phyloP scores from a whole-genome alignment of 2,888 invertebrate genomes.

The Synergus umbraculus region DNA sequence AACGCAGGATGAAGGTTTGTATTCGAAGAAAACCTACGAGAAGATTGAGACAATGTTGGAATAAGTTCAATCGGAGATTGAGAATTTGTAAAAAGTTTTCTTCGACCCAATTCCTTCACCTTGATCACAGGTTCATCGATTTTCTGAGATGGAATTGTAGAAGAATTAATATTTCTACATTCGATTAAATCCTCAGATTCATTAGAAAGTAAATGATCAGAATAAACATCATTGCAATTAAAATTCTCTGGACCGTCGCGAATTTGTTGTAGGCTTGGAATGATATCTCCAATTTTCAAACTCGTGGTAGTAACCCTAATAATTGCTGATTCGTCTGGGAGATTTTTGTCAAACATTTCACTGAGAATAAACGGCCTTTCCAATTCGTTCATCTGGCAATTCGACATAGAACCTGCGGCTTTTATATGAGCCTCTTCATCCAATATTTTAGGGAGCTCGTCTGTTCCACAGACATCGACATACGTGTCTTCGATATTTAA shows the following conservation, averaged over 20 bases:
- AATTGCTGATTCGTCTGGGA: not conserved
- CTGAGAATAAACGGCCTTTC: not conserved
- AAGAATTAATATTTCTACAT: not conserved
- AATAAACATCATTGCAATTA: not conserved
- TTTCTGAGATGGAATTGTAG: not conserved
- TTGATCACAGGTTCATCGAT: not conserved
- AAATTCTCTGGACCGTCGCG: conserved; percentile 12
- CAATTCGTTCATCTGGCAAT: not conserved
- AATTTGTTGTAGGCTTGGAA: conserved; percentile 8
- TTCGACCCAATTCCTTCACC: conserved; percentile 48
- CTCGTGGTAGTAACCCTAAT: not conserved
- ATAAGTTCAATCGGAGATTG: conserved; percentile 65
- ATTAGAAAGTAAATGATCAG: not conserved
- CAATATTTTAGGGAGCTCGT: conserved; percentile 1
- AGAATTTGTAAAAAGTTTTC: conserved; percentile 63
- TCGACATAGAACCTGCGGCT: not conserved
- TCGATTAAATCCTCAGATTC: not conserved
- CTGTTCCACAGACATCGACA: conserved; percentile 30
- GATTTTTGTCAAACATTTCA: not conserved
- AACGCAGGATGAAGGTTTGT: not conserved
- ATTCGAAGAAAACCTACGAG: not conserved
- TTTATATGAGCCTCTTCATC: not conserved
- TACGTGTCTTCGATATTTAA: not conserved
- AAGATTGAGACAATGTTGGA: not conserved
- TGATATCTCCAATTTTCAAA: conserved; percentile 26